phyloP scores from a whole-genome alignment of 1,140 invertebrate species.

The Holotrichia oblita region DNA sequence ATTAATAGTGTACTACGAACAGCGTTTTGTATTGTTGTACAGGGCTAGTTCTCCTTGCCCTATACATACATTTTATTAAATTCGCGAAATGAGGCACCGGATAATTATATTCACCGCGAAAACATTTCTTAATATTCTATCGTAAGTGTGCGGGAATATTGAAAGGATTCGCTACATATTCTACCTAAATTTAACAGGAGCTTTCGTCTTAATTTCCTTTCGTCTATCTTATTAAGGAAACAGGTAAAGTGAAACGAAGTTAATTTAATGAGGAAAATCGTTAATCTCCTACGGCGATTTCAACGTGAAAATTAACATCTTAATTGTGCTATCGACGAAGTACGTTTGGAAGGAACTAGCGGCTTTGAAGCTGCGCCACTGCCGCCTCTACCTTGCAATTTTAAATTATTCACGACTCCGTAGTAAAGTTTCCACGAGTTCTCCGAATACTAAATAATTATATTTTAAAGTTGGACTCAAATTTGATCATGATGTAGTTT shows the following conservation, averaged over 20 bases:
- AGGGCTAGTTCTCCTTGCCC: too few relatives aligned
- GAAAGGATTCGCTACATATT: too few relatives aligned
- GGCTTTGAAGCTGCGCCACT: not conserved
- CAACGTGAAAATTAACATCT: constrained; percentile 12
- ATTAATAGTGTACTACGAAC: not conserved
- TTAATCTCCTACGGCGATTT: constrained; percentile 15
- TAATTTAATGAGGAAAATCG: constrained; percentile 13
- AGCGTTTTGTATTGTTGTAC: too few relatives aligned
- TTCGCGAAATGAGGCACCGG: too few relatives aligned
- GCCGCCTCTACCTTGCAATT: not conserved
- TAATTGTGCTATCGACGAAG: not conserved
- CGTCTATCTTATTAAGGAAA: not conserved
- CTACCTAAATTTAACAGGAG: too few relatives aligned
- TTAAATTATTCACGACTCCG: constrained; percentile 8
- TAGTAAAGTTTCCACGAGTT: constrained; percentile 4
- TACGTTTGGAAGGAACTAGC: not conserved
- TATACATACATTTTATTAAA: too few relatives aligned
- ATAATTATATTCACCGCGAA: too few relatives aligned
- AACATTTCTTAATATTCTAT: too few relatives aligned
- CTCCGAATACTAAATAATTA: constrained; percentile 13
- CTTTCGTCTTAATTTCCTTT: not conserved
- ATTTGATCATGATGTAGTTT: not conserved
- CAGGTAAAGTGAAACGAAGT: not conserved
- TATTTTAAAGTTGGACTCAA: constrained; percentile 2
- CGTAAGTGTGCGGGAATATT: too few relatives aligned